phyloP scores from a whole-genome alignment of 2,797 vertebrate species.

The Hephaestus fuliginosus region DNA sequence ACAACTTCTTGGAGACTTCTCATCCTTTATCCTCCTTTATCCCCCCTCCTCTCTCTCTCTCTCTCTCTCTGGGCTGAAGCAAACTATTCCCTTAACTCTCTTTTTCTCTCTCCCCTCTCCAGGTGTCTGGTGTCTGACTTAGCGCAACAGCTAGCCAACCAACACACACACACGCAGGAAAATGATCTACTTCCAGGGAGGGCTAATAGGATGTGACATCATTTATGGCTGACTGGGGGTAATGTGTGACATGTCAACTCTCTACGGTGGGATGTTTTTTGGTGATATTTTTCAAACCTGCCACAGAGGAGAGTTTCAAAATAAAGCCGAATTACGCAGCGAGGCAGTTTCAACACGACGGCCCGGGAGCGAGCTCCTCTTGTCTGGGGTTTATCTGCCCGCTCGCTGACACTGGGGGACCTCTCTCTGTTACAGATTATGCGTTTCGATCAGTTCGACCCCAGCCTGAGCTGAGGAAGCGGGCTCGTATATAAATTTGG shows the following conservation, averaged over 20 bases:
- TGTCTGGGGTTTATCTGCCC: conserved; percentile 21
- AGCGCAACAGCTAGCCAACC: conserved; percentile 60
- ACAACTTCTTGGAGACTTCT: conserved; percentile 66
- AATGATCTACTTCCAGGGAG: conserved; percentile 60
- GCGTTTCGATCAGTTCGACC: conserved; percentile 49
- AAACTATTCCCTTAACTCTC: conserved; percentile 59
- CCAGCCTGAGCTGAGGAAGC: conserved; percentile 21
- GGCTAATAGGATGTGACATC: conserved; percentile 80
- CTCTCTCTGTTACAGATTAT: conserved; percentile 46
- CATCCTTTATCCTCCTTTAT: conserved; percentile 76
- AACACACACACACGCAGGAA: conserved; percentile 58
- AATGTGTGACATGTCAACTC: conserved; percentile 66
- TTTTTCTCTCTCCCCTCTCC: conserved; percentile 59
- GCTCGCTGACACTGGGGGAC: neutral
- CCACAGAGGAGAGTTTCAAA: conserved; percentile 31
- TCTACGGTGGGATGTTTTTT: conserved; percentile 47
- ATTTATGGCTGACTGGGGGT: conserved; percentile 68
- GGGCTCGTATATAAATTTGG: conserved; percentile 41
- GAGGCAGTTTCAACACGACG: neutral
- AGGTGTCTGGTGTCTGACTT: conserved; percentile 79
- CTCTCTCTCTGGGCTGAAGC: conserved; percentile 16
- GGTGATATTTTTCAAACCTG: conserved; percentile 50
- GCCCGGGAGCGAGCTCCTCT: neutral
- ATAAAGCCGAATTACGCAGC: conserved; percentile 21
- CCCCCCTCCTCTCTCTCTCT: conserved; percentile 21